Percentiles rank a stretch among this genome's conserved stretches.
Conservation (phyloP, 2,113 vertebrate species). For the Polyodon spathula region DNA sequence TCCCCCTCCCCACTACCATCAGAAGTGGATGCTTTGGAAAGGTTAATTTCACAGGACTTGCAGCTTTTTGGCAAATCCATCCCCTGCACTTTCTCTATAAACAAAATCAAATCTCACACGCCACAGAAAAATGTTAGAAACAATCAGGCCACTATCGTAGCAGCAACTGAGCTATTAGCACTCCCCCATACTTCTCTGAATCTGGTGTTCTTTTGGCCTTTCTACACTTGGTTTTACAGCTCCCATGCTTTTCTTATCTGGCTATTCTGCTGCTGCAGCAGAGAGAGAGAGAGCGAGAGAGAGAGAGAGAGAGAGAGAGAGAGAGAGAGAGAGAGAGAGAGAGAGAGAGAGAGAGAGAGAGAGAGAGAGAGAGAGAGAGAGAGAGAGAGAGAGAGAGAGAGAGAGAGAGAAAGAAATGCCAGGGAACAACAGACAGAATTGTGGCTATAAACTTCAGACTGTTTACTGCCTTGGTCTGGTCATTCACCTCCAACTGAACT, state of each 20-base stretch:
- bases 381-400: not conserved
- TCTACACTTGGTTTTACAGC: conserved; percentile 36
- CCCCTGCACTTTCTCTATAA: not conserved
- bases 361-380: no score
- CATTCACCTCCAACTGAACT: conserved; percentile 68
- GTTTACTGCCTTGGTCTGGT: conserved; percentile 62
- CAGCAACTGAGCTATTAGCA: conserved; percentile 1
- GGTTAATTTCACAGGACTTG: no score
- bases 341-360: no score
- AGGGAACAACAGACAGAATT: conserved; percentile 47
- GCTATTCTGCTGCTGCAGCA: conserved; percentile 17
- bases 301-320: conserved; percentile 5
- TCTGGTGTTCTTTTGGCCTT: conserved; percentile 34
- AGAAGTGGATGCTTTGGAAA: no score
- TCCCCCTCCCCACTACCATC: no score
- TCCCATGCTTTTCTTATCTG: conserved; percentile 24
- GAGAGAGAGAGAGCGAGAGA: no score
- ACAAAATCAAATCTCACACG: no score
- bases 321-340: no score
- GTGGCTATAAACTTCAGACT: conserved; percentile 60
- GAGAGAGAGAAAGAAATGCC: conserved; percentile 15
- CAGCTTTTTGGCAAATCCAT: not conserved
- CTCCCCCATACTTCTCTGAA: conserved; percentile 21
- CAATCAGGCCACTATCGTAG: not conserved
- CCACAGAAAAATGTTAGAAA: no score